phyloP scores from a whole-genome alignment of 2,888 invertebrate species.

The Gryllus longicercus region DNA sequence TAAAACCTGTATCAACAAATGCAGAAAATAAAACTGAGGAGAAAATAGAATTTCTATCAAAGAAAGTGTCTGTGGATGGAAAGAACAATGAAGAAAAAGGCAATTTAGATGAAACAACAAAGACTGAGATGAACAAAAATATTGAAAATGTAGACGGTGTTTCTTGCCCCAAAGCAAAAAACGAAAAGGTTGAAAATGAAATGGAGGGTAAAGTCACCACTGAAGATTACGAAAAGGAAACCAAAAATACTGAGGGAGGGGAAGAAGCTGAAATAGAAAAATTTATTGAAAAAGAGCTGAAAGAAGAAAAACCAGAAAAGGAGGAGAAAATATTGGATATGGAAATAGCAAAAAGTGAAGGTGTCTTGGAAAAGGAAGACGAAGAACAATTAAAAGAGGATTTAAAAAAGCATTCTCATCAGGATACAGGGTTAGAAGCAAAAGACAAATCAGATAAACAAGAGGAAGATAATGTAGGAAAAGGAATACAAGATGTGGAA shows the following conservation, averaged over 20 bases:
- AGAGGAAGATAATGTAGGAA: not conserved
- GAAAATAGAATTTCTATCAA: too few species aligned
- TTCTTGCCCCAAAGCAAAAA: constrained; percentile 33
- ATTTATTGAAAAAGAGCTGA: not conserved
- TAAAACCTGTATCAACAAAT: not conserved
- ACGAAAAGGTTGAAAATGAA: constrained; percentile 24
- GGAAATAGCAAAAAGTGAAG: constrained; percentile 23
- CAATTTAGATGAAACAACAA: not conserved
- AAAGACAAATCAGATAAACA: too few species aligned
- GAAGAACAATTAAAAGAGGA: not conserved
- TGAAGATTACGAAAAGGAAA: constrained; percentile 43
- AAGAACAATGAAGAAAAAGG: not conserved
- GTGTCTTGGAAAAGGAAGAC: constrained; percentile 21
- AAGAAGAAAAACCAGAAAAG: not conserved
- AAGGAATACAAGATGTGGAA: not conserved
- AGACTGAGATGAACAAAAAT: not conserved
- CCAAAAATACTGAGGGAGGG: constrained; percentile 20
- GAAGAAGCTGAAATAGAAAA: constrained; percentile 24
- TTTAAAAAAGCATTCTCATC: too few species aligned
- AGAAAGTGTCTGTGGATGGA: too few species aligned
- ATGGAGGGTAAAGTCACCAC: constrained; percentile 40
- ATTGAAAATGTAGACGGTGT: constrained; percentile 20
- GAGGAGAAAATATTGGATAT: constrained; percentile 21
- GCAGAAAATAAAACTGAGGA: too few species aligned
- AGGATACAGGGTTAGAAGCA: too few species aligned